Percentiles rank a stretch among this genome's conserved stretches.
phyloP scores from a whole-genome alignment of 2,888 invertebrate genomes.

The Trypoxylon attenuatum region DNA sequence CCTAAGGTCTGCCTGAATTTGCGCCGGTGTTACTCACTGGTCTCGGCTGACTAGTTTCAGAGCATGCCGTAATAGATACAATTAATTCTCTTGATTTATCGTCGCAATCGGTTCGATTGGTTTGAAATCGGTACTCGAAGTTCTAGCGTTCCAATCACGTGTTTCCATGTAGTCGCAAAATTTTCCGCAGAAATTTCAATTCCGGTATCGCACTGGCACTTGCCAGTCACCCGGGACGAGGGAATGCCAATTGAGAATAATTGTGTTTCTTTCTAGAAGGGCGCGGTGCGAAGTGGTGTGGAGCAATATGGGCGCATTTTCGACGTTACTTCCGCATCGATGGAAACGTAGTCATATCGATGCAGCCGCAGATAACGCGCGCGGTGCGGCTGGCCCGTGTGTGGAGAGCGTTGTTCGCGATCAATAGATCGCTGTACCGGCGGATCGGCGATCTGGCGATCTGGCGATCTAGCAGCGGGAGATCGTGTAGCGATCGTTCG shows the following conservation, averaged over 20 bases:
- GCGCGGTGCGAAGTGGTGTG: not conserved
- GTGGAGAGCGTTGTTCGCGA: conserved; percentile 66
- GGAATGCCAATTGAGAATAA: too few relatives aligned
- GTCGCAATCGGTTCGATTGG: not conserved
- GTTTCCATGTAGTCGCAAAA: conserved; percentile 13
- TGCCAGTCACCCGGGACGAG: too few relatives aligned
- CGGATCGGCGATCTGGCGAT: conserved; percentile 66
- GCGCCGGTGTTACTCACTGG: not conserved
- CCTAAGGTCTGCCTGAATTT: not conserved
- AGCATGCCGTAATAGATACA: not conserved
- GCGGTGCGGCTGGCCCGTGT: conserved; percentile 48
- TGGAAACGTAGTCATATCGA: conserved; percentile 62
- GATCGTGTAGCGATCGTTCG: conserved; percentile 71
- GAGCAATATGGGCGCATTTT: conserved; percentile 36
- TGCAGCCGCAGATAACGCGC: conserved; percentile 48
- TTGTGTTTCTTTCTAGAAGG: too few relatives aligned
- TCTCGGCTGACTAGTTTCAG: not conserved
- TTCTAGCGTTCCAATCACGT: conserved; percentile 15
- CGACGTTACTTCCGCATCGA: conserved; percentile 54
- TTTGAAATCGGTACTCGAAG: too few relatives aligned
- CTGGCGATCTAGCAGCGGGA: conserved; percentile 71
- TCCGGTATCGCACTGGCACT: not conserved
- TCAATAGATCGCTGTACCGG: conserved; percentile 69
- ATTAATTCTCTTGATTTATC: not conserved
- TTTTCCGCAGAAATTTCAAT: too few relatives aligned